Evolutionary conservation across 2,113 vertebrate species (phyloP).

Genomic region (Laticauda laticaudata): DNA sequence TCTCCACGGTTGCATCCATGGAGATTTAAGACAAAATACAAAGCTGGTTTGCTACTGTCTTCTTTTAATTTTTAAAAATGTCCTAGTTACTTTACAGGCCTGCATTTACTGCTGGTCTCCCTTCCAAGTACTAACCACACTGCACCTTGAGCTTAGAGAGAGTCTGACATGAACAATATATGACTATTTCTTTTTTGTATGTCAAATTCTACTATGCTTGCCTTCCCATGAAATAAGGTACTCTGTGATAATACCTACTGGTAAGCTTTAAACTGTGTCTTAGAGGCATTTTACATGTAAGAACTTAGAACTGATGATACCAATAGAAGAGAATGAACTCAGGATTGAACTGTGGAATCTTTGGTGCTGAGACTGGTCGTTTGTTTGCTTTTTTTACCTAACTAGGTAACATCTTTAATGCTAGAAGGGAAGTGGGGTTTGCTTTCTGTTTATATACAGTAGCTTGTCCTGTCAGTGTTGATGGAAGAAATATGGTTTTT

Average conservation of each 20-base stretch:
- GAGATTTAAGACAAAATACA: not conserved
- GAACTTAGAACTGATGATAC: not conserved
- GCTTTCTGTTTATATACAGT: not conserved
- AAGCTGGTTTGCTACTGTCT: not conserved
- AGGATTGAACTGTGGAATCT: not conserved
- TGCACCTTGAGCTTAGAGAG: not conserved
- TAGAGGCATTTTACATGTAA: not conserved
- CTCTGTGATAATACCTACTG: not conserved
- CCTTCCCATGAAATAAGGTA: not conserved
- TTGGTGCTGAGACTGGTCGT: not conserved
- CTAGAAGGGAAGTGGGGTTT: not conserved
- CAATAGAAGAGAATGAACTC: not conserved
- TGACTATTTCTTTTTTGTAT: not conserved
- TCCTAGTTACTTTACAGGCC: not conserved
- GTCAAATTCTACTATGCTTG: not conserved
- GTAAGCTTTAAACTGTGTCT: not conserved
- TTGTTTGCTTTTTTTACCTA: not conserved
- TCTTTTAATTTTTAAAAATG: not conserved
- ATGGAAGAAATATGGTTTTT: not conserved
- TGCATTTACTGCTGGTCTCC: not conserved
- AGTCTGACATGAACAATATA: not conserved
- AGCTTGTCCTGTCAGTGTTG: not conserved
- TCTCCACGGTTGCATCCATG: not conserved
- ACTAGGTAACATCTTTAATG: not conserved
- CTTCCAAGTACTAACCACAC: not conserved